Conservation (phyloP, 2,113 vertebrate species). For the Semicossyphus pulcher region DNA sequence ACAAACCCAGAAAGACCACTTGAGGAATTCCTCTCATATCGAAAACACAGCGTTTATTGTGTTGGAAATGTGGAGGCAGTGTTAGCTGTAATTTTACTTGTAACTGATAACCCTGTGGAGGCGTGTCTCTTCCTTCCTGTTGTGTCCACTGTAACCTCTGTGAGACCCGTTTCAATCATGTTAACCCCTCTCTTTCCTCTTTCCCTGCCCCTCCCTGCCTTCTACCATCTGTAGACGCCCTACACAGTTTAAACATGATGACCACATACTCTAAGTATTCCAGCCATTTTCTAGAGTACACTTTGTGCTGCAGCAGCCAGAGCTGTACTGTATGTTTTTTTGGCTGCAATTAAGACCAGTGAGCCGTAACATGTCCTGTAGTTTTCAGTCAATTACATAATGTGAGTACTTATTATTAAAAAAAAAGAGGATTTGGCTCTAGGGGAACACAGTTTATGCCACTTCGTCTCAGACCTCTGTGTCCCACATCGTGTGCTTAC, state of each 20-base stretch:
- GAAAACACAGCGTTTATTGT: neutral
- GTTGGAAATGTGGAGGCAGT: neutral
- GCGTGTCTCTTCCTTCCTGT: neutral
- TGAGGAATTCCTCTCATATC: neutral
- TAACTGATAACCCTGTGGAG: neutral
- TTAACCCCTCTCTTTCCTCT: neutral
- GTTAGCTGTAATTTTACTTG: neutral
- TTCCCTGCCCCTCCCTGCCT: neutral
- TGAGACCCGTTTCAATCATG: neutral
- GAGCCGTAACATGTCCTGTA: no score
- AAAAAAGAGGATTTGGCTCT: no score
- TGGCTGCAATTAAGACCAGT: neutral
- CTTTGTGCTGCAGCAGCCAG: neutral
- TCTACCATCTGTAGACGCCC: neutral
- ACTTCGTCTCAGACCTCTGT: no score
- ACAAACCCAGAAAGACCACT: neutral
- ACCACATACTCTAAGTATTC: neutral
- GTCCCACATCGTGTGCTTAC: no score
- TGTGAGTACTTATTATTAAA: no score
- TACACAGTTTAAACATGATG: neutral
- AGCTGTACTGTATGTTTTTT: no score
- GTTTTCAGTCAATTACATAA: no score
- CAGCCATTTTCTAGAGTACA: neutral
- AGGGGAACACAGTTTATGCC: no score
- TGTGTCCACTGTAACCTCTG: neutral